These are phyloP conservation scores for Microcebus lehilahytsara DNA, from an alignment of 2,113 vertebrate genomes.

Conservation along the genomic window DNA sequence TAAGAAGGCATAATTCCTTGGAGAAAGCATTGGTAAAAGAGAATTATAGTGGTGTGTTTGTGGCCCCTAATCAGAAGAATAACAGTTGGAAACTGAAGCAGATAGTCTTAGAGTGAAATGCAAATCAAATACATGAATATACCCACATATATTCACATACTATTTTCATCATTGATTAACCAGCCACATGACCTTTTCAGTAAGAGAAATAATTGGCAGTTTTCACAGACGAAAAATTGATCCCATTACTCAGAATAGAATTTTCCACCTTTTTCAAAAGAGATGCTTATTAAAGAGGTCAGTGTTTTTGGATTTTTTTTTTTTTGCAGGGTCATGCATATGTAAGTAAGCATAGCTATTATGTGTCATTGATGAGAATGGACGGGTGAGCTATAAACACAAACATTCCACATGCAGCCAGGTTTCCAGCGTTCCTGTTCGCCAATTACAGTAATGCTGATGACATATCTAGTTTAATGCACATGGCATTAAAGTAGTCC, in stretches of 20 bases:
- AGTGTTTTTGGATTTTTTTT: slow-evolving; percentile 37
- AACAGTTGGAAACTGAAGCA: not conserved
- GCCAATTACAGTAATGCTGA: slow-evolving; percentile 89
- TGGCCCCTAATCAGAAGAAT: not conserved
- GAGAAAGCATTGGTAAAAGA: not conserved
- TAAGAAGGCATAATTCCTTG: not conserved
- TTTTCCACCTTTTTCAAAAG: slow-evolving; percentile 76
- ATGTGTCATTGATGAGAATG: slow-evolving; percentile 69
- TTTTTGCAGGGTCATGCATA: slow-evolving; percentile 66
- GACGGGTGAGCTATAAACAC: slow-evolving; percentile 81
- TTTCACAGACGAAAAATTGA: slow-evolving; percentile 84
- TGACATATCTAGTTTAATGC: slow-evolving; percentile 89
- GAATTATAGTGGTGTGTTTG: not conserved
- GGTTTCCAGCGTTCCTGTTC: slow-evolving; percentile 81
- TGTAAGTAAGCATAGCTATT: slow-evolving; percentile 71
- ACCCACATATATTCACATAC: not conserved
- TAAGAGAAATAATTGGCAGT: slow-evolving; percentile 81
- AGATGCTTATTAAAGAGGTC: slow-evolving; percentile 78
- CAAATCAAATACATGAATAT: slow-evolving; percentile 29
- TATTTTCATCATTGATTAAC: slow-evolving; percentile 80
- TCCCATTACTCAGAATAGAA: slow-evolving; percentile 81
- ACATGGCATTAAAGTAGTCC: slow-evolving; percentile 87
- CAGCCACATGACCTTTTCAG: slow-evolving; percentile 76
- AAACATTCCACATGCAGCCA: slow-evolving; percentile 79
- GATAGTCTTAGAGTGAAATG: slow-evolving; percentile 40